Percentiles rank a stretch among this genome's conserved stretches.
These are phyloP conservation scores for Montifringilla adamsi DNA, from an alignment of 2,113 vertebrate species.

Conservation along the genomic window DNA sequence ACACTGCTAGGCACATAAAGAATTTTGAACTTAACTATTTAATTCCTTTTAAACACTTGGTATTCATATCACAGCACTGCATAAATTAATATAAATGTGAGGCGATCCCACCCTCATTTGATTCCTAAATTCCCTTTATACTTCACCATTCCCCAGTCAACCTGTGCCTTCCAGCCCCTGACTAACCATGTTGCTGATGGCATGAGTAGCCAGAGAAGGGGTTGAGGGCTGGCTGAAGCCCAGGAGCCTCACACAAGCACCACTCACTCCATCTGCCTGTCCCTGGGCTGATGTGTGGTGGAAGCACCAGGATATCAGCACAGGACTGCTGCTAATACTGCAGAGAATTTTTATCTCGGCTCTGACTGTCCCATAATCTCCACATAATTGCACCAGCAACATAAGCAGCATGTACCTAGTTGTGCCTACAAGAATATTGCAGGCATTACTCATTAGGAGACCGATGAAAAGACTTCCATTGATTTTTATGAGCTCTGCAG, in stretches of 20 bases:
- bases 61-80: background rate
- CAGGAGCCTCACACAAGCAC: rapidly evolving
- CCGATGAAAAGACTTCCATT: background rate
- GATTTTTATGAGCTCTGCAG: background rate
- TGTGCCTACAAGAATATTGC: background rate
- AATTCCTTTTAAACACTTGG: background rate
- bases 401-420: background rate
- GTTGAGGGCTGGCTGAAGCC: background rate
- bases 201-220: background rate
- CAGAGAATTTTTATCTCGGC: background rate
- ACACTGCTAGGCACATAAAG: background rate
- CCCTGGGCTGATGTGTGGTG: rapidly evolving
- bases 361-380: background rate
- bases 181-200: background rate
- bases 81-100: background rate
- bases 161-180: background rate
- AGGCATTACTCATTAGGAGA: background rate
- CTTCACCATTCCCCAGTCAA: background rate
- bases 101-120: background rate
- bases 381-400: background rate
- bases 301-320: background rate
- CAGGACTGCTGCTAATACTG: background rate
- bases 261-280: background rate
- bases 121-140: background rate
- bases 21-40: slow-evolving; percentile 29